phyloP scores from a whole-genome alignment of 2,113 vertebrate species.

The Scomber colias region DNA sequence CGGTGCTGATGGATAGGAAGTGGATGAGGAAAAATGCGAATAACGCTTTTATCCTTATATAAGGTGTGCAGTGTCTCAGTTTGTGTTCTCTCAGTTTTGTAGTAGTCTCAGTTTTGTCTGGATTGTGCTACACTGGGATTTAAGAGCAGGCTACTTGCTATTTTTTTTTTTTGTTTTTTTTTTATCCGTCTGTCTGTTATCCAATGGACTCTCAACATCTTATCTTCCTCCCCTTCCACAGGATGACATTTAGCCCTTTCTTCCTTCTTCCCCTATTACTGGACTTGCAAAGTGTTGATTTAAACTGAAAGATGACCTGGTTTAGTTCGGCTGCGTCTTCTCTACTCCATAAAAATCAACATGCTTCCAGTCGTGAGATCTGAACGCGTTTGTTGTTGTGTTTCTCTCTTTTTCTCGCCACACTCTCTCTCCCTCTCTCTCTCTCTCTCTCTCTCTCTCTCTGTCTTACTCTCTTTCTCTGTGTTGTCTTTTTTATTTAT shows the following conservation, averaged over 20 bases:
- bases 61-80: constrained; percentile 3
- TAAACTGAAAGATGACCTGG: constrained; percentile 80
- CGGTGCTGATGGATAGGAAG: constrained; percentile 53
- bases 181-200: constrained; percentile 49
- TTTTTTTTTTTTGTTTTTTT: neutral
- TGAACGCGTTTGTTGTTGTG: constrained; percentile 75
- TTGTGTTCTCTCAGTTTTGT: constrained; percentile 17
- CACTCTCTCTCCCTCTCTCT: constrained; percentile 30
- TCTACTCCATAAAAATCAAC: constrained; percentile 85
- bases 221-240: constrained; percentile 37
- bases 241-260: constrained; percentile 61
- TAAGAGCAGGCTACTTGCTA: constrained; percentile 42
- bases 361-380: constrained; percentile 80
- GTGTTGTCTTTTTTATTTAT: constrained; percentile 85
- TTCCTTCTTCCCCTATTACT: constrained; percentile 68
- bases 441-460: constrained; percentile 40
- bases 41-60: constrained; percentile 16
- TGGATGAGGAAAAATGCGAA: constrained; percentile 35
- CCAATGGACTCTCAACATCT: constrained; percentile 42
- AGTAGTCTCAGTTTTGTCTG: constrained; percentile 9
- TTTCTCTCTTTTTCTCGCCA: constrained; percentile 36
- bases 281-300: constrained; percentile 79
- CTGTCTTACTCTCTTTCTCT: constrained; percentile 65
- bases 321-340: constrained; percentile 78
- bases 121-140: constrained; percentile 21